Evolutionary conservation across 2,113 vertebrate genomes (phyloP).

Genomic region (Cyanistes caeruleus): DNA sequence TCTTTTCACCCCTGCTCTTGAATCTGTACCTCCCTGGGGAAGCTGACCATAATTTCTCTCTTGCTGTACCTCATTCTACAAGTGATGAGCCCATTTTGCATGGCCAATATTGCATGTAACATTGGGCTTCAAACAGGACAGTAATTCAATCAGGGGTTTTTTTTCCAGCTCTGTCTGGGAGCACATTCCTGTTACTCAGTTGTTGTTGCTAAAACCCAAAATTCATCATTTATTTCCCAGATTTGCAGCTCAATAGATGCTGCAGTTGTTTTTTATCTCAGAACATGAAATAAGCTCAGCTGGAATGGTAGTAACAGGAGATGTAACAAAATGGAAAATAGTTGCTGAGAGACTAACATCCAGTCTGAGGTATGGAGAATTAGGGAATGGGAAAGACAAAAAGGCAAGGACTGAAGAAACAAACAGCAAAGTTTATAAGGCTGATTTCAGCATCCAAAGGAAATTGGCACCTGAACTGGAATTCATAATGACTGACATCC

Average conservation of each 20-base stretch:
- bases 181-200: not conserved
- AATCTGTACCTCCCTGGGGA: constrained; percentile 43
- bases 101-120: not conserved
- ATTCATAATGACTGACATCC: rapidly evolving
- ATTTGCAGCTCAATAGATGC: not conserved
- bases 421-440: not conserved
- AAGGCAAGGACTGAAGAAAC: not conserved
- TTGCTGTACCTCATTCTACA: not conserved
- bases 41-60: constrained; percentile 56
- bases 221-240: not conserved
- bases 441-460: not conserved
- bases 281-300: not conserved
- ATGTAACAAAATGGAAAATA: not conserved
- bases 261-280: not conserved
- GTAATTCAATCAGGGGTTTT: not conserved
- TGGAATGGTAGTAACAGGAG: not conserved
- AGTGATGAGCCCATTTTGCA: constrained; percentile 41
- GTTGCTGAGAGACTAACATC: not conserved
- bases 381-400: not conserved
- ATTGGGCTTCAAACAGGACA: not conserved
- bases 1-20: constrained; percentile 61
- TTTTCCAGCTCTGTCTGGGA: not conserved
- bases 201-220: not conserved
- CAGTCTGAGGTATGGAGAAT: not conserved
- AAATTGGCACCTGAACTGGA: not conserved